phyloP scores from a whole-genome alignment of 2,888 invertebrate species.

The Scaeva pyrastri region DNA sequence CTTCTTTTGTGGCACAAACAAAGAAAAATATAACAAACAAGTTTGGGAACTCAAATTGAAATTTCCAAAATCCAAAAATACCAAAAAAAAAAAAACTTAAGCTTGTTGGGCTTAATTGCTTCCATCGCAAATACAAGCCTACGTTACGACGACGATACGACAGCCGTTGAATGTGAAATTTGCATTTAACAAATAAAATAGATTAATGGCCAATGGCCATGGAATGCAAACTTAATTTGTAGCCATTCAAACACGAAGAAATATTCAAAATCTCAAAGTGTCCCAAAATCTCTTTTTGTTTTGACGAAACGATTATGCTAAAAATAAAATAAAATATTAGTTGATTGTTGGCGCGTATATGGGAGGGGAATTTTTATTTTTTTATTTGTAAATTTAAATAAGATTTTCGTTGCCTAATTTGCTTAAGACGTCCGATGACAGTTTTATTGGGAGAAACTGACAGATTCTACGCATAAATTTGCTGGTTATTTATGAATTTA shows the following conservation, averaged over 20 bases:
- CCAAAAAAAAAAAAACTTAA: conserved; percentile 10
- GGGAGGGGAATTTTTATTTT: too few relatives aligned
- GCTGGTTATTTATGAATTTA: neutral
- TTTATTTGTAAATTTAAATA: neutral
- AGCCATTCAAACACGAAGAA: conserved; percentile 11
- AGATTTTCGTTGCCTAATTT: conserved; percentile 6
- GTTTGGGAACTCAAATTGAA: conserved; percentile 30
- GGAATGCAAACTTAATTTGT: conserved; percentile 4
- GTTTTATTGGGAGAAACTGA: neutral
- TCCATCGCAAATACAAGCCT: neutral
- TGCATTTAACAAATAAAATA: conserved; percentile 45
- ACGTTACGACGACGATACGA: too few relatives aligned
- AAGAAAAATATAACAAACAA: conserved; percentile 13
- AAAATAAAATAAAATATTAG: neutral
- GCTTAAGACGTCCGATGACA: conserved; percentile 3
- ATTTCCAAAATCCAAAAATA: neutral
- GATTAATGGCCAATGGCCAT: conserved; percentile 46
- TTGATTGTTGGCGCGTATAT: too few relatives aligned
- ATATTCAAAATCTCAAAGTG: neutral
- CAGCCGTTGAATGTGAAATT: conserved; percentile 40
- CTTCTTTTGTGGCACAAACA: neutral
- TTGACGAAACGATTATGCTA: neutral
- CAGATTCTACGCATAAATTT: neutral
- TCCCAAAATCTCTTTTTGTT: neutral
- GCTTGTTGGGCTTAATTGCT: conserved; percentile 45